Conservation (phyloP, 2,888 invertebrate genomes). For the Branchipolynoe longqiensis region DNA sequence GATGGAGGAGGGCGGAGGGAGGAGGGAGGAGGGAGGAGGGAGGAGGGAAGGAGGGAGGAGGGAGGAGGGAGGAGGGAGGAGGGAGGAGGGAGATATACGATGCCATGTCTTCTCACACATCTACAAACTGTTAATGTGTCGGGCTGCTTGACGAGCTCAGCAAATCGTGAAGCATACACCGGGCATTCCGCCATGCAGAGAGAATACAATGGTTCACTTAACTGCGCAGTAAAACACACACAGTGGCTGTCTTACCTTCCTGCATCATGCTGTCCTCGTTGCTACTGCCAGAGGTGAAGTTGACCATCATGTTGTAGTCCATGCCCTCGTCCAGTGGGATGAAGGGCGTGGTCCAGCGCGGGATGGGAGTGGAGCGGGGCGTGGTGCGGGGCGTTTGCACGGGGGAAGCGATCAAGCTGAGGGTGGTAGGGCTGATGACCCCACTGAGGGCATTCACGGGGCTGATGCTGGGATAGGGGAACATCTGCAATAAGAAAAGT, state of each 20-base stretch:
- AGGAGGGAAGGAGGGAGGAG: too few species aligned
- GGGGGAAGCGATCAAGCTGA: slow-evolving; percentile 90
- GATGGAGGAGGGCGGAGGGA: too few species aligned
- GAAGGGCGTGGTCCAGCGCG: slow-evolving; percentile 93
- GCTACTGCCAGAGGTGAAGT: slow-evolving; percentile 84
- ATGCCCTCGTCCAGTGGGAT: slow-evolving; percentile 91
- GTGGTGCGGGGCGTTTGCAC: slow-evolving; percentile 88
- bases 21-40: too few species aligned
- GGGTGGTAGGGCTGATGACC: slow-evolving; percentile 93
- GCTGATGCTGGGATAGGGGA: slow-evolving; percentile 93
- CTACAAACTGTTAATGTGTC: too few species aligned
- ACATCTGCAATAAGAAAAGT: slow-evolving; percentile 86
- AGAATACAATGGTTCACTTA: too few species aligned
- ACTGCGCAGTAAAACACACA: too few species aligned
- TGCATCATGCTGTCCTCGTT: slow-evolving; percentile 86
- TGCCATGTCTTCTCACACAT: too few species aligned
- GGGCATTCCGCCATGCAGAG: too few species aligned
- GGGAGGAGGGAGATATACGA: too few species aligned
- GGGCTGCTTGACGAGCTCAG: too few species aligned
- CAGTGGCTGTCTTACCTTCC: slow-evolving; percentile 85
- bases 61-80: too few species aligned
- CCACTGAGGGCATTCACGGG: slow-evolving; percentile 91
- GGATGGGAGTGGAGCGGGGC: slow-evolving; percentile 85
- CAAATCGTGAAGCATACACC: too few species aligned
- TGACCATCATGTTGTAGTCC: slow-evolving; percentile 94